These are phyloP conservation scores for Thomomys bottae DNA, from an alignment of 2,113 vertebrate genomes.

Conservation along the genomic window DNA sequence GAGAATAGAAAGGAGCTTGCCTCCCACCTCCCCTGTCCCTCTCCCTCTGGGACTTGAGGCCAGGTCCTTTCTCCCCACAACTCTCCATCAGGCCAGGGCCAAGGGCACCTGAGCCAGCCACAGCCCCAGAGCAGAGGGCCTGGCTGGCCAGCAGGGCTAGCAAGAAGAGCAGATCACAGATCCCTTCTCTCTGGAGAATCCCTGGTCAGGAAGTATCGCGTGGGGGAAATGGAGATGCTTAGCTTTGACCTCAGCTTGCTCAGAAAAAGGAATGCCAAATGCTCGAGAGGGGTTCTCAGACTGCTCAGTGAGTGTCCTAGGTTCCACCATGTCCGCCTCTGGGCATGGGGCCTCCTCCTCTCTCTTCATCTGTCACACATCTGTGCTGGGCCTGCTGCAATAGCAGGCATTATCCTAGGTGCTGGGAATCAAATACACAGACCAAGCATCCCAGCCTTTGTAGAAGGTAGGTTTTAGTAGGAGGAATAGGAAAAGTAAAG, in stretches of 20 bases:
- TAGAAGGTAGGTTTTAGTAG: not conserved
- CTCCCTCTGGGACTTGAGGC: not conserved
- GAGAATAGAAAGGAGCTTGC: not conserved
- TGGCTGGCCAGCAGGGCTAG: not conserved
- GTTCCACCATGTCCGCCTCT: not conserved
- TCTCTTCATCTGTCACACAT: not conserved
- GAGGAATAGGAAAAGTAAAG: not conserved
- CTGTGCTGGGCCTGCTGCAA: not conserved
- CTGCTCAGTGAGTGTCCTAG: not conserved
- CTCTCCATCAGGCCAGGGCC: not conserved
- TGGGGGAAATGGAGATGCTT: not conserved
- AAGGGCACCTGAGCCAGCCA: not conserved
- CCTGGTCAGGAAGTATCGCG: accelerated
- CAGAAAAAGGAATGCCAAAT: not conserved
- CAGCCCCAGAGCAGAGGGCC: not conserved
- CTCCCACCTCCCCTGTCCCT: not conserved
- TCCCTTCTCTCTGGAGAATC: not conserved
- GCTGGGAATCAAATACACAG: not conserved
- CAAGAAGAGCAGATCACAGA: not conserved
- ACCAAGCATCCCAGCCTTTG: not conserved
- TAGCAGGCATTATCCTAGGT: not conserved
- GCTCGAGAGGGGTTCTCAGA: not conserved
- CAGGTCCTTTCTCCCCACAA: not conserved
- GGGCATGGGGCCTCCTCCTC: not conserved
- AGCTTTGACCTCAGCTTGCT: not conserved